These are phyloP conservation scores for Gymnodraco acuticeps DNA, from an alignment of 2,797 vertebrate species.

Conservation along the genomic window DNA sequence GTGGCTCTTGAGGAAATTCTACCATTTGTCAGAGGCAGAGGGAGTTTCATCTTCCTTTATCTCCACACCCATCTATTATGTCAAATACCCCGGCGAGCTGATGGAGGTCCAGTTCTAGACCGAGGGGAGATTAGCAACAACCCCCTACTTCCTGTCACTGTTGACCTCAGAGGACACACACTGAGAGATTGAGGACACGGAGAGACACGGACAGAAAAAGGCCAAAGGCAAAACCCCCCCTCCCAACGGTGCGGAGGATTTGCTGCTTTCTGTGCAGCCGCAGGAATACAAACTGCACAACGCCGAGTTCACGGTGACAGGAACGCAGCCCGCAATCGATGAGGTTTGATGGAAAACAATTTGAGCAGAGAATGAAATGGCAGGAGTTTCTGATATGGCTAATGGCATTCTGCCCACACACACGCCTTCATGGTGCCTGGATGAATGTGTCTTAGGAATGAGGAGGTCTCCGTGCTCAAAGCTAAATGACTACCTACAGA, in stretches of 20 bases:
- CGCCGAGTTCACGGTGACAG: slow-evolving; percentile 27
- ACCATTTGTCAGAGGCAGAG: slow-evolving; percentile 56
- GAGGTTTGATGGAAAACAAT: slow-evolving; percentile 61
- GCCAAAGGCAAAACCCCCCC: slow-evolving; percentile 55
- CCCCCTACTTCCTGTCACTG: slow-evolving; percentile 57
- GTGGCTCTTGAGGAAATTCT: slow-evolving; percentile 55
- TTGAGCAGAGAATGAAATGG: slow-evolving; percentile 47
- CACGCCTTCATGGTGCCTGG: slow-evolving; percentile 12
- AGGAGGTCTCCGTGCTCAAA: slow-evolving; percentile 23
- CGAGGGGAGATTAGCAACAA: slow-evolving; percentile 70
- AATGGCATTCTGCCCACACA: slow-evolving; percentile 34
- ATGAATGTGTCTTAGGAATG: slow-evolving; percentile 18
- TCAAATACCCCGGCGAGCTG: slow-evolving; percentile 65
- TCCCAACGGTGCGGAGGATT: slow-evolving; percentile 24
- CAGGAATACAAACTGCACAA: slow-evolving; percentile 25
- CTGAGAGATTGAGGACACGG: neutral
- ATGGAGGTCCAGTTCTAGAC: slow-evolving; percentile 62
- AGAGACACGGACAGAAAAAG: slow-evolving; percentile 5
- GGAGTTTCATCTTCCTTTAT: slow-evolving; percentile 51
- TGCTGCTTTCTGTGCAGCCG: slow-evolving; percentile 37
- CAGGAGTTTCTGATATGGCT: slow-evolving; percentile 46
- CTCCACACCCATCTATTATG: slow-evolving; percentile 63
- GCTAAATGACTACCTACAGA: slow-evolving; percentile 26
- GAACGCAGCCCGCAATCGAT: slow-evolving; percentile 44
- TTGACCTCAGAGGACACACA: slow-evolving; percentile 58